Evolutionary conservation across 2,797 vertebrate species (phyloP), one percentile per base, ranked within the genome.

Genomic region (Gymnodraco acuticeps): DNA sequence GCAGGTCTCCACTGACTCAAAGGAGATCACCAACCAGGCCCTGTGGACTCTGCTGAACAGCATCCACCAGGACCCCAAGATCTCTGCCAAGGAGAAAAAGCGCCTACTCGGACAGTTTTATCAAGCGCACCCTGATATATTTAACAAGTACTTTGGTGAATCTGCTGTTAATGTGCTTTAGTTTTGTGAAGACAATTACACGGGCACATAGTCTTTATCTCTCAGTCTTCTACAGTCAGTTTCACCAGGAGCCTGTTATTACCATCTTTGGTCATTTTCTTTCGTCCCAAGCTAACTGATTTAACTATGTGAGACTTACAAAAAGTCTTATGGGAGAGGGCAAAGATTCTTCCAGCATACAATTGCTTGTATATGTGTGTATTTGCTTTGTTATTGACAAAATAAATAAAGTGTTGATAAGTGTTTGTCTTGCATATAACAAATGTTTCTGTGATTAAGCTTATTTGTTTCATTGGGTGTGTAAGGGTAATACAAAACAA

Each of bases 101-200:
- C 96, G 94, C 14, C 88, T 96, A 23, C 90, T 99, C 41, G 87
- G 91, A 55, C 96, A 96, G 65, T 99, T 99, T 88, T 95, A 95
- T 54, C 95, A 94, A 81, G 96, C 95, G 72, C 97, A 99, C 80
- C 97, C 98, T 4, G 89, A 95, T 16, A 94, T 98, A 81, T 99
- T 98, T 87, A 93, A 93, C 86, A 95, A 98, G 75, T 99, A 97
- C 93, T 99, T 98, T 93, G 96, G 96, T 20, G 89, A 93, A 62
- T 85, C 87, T 81, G 84, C 84, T 20, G 23, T 84, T 5, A 46
- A 47, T 10, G 51, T 87, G 64, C 69, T 93, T 23, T 93, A 90
- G 79, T 46, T 64, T 7, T 64, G 47, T 68, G 27, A 42, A 19
- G 15, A n/a, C 27, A 27, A 13, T 23, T 15, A 70, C 5, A 4